phyloP scores from a whole-genome alignment of 2,888 invertebrate genomes.

The Quadroppia sp. region DNA sequence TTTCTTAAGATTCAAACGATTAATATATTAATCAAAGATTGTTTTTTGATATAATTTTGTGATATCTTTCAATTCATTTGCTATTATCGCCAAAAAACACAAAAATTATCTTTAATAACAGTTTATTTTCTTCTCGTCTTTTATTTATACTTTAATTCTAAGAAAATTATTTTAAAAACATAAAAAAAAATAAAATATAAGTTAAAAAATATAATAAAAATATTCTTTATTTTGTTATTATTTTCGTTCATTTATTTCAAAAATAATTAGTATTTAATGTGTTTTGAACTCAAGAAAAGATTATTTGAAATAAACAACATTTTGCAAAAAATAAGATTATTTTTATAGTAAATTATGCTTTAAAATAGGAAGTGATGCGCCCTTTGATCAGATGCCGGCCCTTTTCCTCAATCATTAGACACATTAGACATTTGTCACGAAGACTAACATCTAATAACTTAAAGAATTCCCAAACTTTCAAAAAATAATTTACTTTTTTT shows the following conservation, averaged over 20 bases:
- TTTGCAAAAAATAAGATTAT: not conserved
- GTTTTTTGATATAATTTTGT: no score
- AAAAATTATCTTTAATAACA: not conserved
- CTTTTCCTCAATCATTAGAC: constrained; percentile 19
- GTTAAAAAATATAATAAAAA: not conserved
- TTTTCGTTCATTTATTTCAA: not conserved
- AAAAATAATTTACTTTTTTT: not conserved
- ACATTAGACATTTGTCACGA: not conserved
- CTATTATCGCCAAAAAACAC: no score
- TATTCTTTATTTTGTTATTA: not conserved
- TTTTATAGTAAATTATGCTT: not conserved
- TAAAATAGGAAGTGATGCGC: constrained; percentile 31
- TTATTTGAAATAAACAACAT: not conserved
- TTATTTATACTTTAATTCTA: not conserved
- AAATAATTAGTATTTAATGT: not conserved
- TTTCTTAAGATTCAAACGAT: not conserved
- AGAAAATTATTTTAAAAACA: not conserved
- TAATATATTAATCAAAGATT: not conserved
- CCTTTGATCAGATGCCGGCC: not conserved
- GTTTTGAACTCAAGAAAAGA: not conserved
- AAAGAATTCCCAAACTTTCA: not conserved
- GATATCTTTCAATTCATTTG: no score
- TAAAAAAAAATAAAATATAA: not conserved
- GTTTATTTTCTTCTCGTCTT: not conserved
- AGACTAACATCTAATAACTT: not conserved